These are phyloP conservation scores for Hydrozoanthus tunicans DNA, from an alignment of 64 coral and sea anemone species.

Conservation along the genomic window DNA sequence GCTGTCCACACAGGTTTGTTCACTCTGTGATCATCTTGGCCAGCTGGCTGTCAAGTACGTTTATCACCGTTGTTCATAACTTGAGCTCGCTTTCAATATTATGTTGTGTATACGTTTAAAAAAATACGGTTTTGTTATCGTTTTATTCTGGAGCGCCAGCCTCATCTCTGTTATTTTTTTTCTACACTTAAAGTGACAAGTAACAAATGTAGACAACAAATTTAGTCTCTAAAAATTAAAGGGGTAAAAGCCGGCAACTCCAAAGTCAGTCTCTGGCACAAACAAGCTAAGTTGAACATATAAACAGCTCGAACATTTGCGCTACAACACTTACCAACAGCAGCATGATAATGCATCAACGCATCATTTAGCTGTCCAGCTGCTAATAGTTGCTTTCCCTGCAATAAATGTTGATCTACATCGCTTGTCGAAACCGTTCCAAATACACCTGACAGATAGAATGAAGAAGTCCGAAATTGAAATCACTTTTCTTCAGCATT, in stretches of 20 bases:
- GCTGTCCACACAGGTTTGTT: not conserved
- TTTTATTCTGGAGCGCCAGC: not conserved
- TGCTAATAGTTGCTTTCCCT: conserved; percentile 86
- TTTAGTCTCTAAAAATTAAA: no score
- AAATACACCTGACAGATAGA: conserved; percentile 58
- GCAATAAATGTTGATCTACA: conserved; percentile 85
- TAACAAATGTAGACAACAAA: not conserved
- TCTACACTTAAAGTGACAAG: conserved; percentile 20
- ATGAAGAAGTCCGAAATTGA: conserved; percentile 44
- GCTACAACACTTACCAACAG: conserved; percentile 79
- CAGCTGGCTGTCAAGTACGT: not conserved
- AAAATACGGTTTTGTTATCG: not conserved
- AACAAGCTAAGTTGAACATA: not conserved
- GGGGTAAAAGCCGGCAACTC: no score
- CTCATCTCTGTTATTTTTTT: not conserved
- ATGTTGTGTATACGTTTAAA: not conserved
- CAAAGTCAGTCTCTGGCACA: not conserved
- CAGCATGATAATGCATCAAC: conserved; percentile 93
- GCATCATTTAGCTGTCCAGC: conserved; percentile 94
- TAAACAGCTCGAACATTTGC: not conserved
- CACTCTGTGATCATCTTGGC: not conserved
- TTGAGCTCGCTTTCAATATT: not conserved
- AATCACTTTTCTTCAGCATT: not conserved
- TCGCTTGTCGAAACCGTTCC: conserved; percentile 61
- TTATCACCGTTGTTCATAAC: not conserved